Evolutionary conservation across 1,140 invertebrate genomes (phyloP).

Genomic region (Portunus trituberculatus): DNA sequence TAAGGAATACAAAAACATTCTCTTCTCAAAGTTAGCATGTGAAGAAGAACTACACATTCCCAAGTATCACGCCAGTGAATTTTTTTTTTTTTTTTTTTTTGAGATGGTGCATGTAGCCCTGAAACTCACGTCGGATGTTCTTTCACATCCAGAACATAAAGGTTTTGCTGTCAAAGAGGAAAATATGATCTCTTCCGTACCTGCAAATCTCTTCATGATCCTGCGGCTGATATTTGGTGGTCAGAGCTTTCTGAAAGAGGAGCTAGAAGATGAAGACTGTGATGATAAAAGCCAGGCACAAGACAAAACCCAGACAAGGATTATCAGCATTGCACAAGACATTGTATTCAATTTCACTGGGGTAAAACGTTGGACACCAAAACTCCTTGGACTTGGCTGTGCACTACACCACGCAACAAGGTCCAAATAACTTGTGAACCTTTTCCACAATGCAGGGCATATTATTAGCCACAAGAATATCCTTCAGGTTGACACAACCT

Average conservation of each 20-base stretch:
- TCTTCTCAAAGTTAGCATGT: not conserved
- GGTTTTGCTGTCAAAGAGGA: slow-evolving; percentile 52
- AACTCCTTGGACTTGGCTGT: slow-evolving; percentile 38
- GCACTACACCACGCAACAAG: slow-evolving; percentile 27
- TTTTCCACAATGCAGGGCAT: slow-evolving; percentile 42
- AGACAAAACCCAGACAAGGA: not conserved
- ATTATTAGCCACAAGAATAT: slow-evolving; percentile 27
- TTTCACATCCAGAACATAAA: slow-evolving; percentile 49
- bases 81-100: not conserved
- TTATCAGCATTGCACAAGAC: slow-evolving; percentile 42
- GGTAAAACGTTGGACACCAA: slow-evolving; percentile 32
- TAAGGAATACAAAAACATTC: slow-evolving; percentile 5
- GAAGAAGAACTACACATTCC: slow-evolving; percentile 22
- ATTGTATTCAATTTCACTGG: slow-evolving; percentile 36
- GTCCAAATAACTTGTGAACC: slow-evolving; percentile 33
- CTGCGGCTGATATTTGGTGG: slow-evolving; percentile 56
- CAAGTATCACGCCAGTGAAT: slow-evolving; percentile 30
- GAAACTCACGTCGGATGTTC: slow-evolving; percentile 36
- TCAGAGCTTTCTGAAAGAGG: slow-evolving; percentile 9
- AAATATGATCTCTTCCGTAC: slow-evolving; percentile 32
- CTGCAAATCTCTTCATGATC: slow-evolving; percentile 45
- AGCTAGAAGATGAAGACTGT: not conserved
- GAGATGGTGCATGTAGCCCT: slow-evolving; percentile 52
- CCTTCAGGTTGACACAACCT: not conserved
- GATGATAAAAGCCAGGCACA: not conserved